Conservation (phyloP, 1,140 invertebrate genomes). For the Lepidurus couesii region DNA sequence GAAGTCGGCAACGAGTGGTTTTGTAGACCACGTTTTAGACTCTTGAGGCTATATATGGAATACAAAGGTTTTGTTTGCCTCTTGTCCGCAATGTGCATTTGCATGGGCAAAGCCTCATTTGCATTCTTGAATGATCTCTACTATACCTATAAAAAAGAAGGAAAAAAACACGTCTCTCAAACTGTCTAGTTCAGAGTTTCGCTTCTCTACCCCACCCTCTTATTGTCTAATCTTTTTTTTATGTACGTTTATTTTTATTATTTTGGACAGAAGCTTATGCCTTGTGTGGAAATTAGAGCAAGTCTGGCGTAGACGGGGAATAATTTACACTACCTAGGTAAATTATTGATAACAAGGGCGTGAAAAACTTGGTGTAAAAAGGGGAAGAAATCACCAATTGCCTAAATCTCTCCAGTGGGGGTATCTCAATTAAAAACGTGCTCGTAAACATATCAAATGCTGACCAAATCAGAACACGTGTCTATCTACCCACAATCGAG, state of each 20-base stretch:
- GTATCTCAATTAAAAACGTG: not conserved
- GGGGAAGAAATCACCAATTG: not conserved
- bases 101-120: conserved; percentile 11
- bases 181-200: not conserved
- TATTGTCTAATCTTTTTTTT: not conserved
- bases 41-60: not conserved
- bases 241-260: too few relatives aligned
- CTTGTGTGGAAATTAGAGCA: not conserved
- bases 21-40: not conserved
- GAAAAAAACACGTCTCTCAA: not conserved
- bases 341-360: not conserved
- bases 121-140: not conserved
- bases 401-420: not conserved
- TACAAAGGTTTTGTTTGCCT: not conserved
- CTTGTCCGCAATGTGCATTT: not conserved
- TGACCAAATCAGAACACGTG: not conserved
- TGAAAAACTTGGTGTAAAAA: not conserved
- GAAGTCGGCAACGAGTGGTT: not conserved
- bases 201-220: not conserved
- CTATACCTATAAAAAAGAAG: not conserved
- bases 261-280: not conserved
- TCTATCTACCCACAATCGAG: not conserved
- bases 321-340: not conserved
- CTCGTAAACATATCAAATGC: conserved; percentile 10
- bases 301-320: not conserved